These are phyloP conservation scores for Microplitis manilae DNA, from an alignment of 2,888 invertebrate species.

Conservation along the genomic window DNA sequence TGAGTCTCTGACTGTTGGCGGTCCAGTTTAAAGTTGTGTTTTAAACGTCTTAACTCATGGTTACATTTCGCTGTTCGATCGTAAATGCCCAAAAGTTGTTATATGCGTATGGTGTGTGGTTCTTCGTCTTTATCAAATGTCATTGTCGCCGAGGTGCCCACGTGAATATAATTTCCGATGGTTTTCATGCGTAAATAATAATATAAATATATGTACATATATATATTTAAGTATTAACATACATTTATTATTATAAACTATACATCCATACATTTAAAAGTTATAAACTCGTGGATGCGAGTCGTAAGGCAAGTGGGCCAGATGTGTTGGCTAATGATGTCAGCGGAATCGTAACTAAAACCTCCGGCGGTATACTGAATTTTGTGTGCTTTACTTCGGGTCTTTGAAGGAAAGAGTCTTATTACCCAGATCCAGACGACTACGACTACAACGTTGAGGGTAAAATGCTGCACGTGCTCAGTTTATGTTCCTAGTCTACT, in stretches of 20 bases:
- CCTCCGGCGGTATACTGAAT: constrained; percentile 51
- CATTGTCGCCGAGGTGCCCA: neutral
- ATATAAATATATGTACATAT: neutral
- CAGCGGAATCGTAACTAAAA: constrained; percentile 71
- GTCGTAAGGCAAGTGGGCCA: constrained; percentile 60
- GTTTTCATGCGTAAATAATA: neutral
- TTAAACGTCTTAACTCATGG: constrained; percentile 5
- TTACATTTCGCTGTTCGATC: constrained; percentile 9
- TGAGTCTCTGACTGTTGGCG: constrained; percentile 27
- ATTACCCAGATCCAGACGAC: constrained; percentile 60
- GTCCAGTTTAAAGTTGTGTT: constrained; percentile 15
- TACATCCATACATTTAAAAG: neutral
- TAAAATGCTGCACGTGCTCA: constrained; percentile 39
- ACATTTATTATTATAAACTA: neutral
- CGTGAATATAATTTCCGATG: neutral
- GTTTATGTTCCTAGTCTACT: constrained; percentile 12
- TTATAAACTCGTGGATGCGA: neutral
- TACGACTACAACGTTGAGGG: constrained; percentile 4
- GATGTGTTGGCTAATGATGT: constrained; percentile 72
- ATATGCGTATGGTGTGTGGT: neutral
- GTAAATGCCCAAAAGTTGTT: neutral
- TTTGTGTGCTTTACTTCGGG: constrained; percentile 23
- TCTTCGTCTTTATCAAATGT: neutral
- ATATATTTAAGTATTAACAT: neutral
- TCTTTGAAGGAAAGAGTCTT: constrained; percentile 65